Percentiles rank a stretch among this genome's conserved stretches.
Evolutionary conservation across 2,888 invertebrate genomes (phyloP).

Genomic region (Rotaria magnacalcarata): DNA sequence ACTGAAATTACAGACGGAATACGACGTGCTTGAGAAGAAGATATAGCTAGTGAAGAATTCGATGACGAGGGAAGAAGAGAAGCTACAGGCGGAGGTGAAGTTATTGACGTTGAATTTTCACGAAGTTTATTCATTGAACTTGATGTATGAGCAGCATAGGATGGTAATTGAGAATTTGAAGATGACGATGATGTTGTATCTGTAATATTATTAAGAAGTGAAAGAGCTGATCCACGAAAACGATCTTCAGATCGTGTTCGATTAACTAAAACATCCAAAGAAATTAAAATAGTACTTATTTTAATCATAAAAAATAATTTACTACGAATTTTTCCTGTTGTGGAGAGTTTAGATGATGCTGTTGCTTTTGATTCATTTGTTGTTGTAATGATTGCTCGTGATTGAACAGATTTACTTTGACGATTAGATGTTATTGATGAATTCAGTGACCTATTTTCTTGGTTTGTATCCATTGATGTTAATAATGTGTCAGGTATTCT

Average conservation of each 20-base stretch:
- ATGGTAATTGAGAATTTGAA: neutral
- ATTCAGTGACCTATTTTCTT: neutral
- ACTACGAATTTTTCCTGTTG: neutral
- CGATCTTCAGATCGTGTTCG: slow-evolving; percentile 16
- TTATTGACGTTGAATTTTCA: neutral
- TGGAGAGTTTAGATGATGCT: neutral
- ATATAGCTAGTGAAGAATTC: neutral
- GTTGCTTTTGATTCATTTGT: neutral
- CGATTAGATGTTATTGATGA: neutral
- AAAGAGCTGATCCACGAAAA: neutral
- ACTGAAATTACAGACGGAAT: neutral
- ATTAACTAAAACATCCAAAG: neutral
- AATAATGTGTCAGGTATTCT: neutral
- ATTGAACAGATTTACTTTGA: neutral
- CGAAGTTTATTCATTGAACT: slow-evolving; percentile 21
- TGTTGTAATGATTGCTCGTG: neutral
- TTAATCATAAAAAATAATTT: neutral
- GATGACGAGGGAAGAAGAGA: neutral
- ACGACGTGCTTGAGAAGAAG: slow-evolving; percentile 9
- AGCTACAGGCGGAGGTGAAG: no score
- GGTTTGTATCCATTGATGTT: neutral
- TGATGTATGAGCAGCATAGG: slow-evolving; percentile 24
- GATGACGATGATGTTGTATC: neutral
- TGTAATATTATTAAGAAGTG: neutral
- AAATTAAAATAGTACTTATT: neutral